Base-by-base conservation (phyloP, 2,888 invertebrate genomes). In the Stegana nigrithorax region DNA sequence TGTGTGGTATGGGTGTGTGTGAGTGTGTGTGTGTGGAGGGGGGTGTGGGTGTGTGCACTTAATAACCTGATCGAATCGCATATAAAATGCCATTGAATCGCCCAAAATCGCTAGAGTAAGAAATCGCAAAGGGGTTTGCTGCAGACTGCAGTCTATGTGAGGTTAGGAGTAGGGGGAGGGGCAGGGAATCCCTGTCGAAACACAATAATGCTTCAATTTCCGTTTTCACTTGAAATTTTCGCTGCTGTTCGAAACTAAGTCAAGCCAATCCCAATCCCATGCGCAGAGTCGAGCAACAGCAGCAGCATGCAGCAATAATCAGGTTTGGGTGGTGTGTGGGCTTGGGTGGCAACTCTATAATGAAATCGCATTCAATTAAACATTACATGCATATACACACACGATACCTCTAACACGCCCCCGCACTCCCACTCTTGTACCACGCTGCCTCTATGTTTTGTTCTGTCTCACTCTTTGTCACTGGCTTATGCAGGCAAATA, bases 191-290 rank as follows among this genome's bases (percentile, higher is more conserved):
- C 70, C 75, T 77, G 76, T 65, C 80, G 81, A 76, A 73, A 77
- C 72, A 78, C 74, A 73, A 72, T 80, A 81, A 80, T 75, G 80
- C 81, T 68, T 81, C 78, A 75, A 78, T 80, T 81, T 78, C 81
- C 78, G 78, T 67, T 71, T 69, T 72, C 21, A 55, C 23, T 55
- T 23, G 53, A 55, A 32, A 21, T n/a, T n/a, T n/a, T n/a, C n/a
- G n/a, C n/a, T n/a, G n/a, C n/a, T n/a, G n/a, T n/a, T n/a, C n/a
- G n/a, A n/a, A n/a, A n/a, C n/a, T n/a, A n/a, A 36, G 19, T 55
- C 12, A 10, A 12, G 10, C 36, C 32, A 10, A 21, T 7, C 32
- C 2, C n/a, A 14, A 19, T 8, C 32, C 17, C 29, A 32, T n/a
- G n/a, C 7, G 10, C n/a, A n/a, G n/a, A n/a, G n/a, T n/a, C n/a